These are phyloP conservation scores for Bubo scandiacus DNA, from an alignment of 2,113 vertebrate species.

Conservation along the genomic window DNA sequence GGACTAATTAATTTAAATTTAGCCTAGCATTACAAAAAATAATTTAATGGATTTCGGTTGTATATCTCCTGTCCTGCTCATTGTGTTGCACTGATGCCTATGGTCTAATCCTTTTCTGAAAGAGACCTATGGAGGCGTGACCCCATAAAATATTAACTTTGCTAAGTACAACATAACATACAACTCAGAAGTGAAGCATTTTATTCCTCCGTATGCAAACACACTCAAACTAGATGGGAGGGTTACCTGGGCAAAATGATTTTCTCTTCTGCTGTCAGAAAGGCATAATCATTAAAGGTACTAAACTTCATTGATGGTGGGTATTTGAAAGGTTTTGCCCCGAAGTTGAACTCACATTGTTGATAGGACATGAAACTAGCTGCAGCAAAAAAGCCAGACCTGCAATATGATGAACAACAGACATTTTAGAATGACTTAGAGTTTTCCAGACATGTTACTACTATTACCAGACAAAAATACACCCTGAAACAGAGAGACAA, in stretches of 20 bases:
- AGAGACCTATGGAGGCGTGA: not conserved
- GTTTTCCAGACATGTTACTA: not conserved
- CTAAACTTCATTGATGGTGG: conserved; percentile 92
- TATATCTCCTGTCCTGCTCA: not conserved
- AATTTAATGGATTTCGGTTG: not conserved
- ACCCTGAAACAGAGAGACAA: not conserved
- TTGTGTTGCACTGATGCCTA: not conserved
- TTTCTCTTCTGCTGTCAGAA: conserved; percentile 91
- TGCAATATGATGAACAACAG: conserved; percentile 49
- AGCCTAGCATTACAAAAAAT: not conserved
- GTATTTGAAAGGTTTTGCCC: conserved; percentile 95
- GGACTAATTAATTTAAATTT: not conserved
- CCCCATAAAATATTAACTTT: not conserved
- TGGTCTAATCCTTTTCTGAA: not conserved
- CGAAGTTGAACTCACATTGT: conserved; percentile 99
- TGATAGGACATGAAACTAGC: conserved; percentile 99
- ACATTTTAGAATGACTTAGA: not conserved
- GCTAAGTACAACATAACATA: not conserved
- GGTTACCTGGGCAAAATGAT: conserved; percentile 95
- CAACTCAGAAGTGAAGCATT: not conserved
- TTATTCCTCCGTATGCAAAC: not conserved
- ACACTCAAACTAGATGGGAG: not conserved
- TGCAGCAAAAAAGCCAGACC: conserved; percentile 97
- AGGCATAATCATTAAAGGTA: conserved; percentile 98
- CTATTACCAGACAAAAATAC: not conserved